phyloP scores from a whole-genome alignment of 1,140 invertebrate species.

The Mizuhopecten yessoensis region DNA sequence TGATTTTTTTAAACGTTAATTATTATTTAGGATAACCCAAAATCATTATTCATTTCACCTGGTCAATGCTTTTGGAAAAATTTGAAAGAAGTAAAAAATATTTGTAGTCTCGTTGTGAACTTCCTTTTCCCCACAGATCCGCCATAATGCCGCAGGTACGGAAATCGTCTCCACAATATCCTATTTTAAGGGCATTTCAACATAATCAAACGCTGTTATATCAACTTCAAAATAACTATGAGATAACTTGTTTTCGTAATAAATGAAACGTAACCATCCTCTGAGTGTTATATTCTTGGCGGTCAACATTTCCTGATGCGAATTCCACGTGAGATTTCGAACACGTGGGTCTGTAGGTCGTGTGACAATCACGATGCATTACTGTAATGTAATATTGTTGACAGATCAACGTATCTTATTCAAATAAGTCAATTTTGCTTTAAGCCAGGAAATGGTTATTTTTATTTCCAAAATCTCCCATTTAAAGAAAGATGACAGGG shows the following conservation, averaged over 20 bases:
- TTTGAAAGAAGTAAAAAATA: not conserved
- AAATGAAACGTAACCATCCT: not conserved
- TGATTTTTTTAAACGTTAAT: not conserved
- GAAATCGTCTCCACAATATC: not conserved
- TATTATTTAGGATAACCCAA: no score
- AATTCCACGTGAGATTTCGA: no score
- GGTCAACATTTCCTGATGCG: not conserved
- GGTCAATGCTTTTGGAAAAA: no score
- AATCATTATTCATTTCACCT: no score
- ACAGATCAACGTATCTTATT: no score
- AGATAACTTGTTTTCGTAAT: not conserved
- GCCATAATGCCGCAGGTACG: slow-evolving; percentile 60
- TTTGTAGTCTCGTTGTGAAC: not conserved
- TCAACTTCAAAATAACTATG: not conserved
- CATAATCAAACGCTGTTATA: not conserved
- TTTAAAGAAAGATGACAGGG: no score
- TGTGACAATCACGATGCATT: no score
- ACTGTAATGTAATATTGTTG: no score
- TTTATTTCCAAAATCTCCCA: no score
- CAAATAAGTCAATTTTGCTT: no score
- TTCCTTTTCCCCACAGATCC: slow-evolving; percentile 49
- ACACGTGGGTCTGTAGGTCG: slow-evolving; percentile 20
- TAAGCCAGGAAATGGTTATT: no score
- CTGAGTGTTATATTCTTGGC: not conserved
- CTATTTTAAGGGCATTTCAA: not conserved